A percentile compares a stretch with the other conserved stretches of the same genome.
Evolutionary conservation across 2,888 invertebrate species (phyloP).

Genomic region (Magallana nippona): DNA sequence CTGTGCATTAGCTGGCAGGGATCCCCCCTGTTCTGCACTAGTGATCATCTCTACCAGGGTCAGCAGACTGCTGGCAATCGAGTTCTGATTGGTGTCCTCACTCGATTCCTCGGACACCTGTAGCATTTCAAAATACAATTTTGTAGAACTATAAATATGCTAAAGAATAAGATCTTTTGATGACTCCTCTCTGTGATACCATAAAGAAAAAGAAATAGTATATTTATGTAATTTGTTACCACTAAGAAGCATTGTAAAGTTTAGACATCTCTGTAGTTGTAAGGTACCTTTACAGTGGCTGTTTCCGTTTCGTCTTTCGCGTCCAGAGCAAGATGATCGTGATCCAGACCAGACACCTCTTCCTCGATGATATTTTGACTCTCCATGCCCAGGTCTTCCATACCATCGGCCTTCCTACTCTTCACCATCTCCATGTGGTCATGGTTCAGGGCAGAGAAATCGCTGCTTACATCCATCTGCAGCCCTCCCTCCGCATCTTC

Average conservation of each 20-base stretch:
- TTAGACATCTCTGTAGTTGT: too few species aligned
- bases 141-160: too few species aligned
- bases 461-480: constrained; percentile 47
- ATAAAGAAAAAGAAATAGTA: too few species aligned
- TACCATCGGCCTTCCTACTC: constrained; percentile 10
- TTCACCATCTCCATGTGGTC: constrained; percentile 44
- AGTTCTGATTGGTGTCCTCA: constrained; percentile 43
- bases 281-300: constrained; percentile 1
- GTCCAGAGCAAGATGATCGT: background rate
- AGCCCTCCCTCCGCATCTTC: constrained; percentile 27
- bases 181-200: too few species aligned
- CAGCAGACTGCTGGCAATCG: constrained; percentile 51
- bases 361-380: constrained; percentile 39
- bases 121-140: background rate
- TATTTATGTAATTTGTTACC: too few species aligned
- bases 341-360: constrained; percentile 17
- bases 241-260: too few species aligned
- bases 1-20: constrained; percentile 11
- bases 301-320: constrained; percentile 4
- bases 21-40: constrained; percentile 47
- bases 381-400: constrained; percentile 16
- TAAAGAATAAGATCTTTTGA: too few species aligned
- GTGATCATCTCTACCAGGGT: constrained; percentile 54
- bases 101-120: constrained; percentile 34
- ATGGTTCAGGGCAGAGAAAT: constrained; percentile 12